These are phyloP conservation scores for Heliocidaris erythrogramma DNA, from an alignment of 35 echinoderm and acorn worm genomes.

Conservation along the genomic window DNA sequence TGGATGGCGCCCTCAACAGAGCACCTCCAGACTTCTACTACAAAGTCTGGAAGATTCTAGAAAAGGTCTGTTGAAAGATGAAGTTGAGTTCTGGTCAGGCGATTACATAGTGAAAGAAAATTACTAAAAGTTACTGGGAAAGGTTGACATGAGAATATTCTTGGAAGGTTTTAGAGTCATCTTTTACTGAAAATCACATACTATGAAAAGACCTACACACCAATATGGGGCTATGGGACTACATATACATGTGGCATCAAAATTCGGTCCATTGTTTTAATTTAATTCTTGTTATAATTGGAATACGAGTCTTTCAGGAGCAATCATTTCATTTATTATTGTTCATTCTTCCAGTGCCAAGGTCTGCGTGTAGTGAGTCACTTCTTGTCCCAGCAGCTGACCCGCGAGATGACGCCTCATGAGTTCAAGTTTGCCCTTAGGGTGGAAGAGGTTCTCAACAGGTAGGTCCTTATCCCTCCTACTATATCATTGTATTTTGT, in stretches of 20 bases:
- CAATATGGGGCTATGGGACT: too few species aligned
- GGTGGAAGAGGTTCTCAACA: conserved; percentile 87
- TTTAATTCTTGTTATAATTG: too few species aligned
- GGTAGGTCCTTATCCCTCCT: not conserved
- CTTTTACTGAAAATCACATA: too few species aligned
- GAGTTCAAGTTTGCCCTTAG: conserved; percentile 93
- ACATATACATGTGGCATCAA: too few species aligned
- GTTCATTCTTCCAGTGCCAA: too few species aligned
- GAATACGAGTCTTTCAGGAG: too few species aligned
- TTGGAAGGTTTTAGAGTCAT: not conserved
- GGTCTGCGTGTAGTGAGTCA: not conserved
- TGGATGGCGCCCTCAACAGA: conserved; percentile 92
- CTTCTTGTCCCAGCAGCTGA: conserved; percentile 74
- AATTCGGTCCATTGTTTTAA: too few species aligned
- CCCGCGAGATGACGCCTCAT: conserved; percentile 88
- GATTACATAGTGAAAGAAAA: too few species aligned
- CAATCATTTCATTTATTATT: too few species aligned
- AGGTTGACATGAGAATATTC: not conserved
- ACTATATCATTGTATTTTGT: not conserved
- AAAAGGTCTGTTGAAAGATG: conserved; percentile 61
- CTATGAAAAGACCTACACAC: too few species aligned
- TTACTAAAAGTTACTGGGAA: not conserved
- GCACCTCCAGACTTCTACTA: conserved; percentile 86
- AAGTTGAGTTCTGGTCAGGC: too few species aligned
- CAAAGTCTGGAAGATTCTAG: conserved; percentile 95